Percentiles rank a stretch among this genome's conserved stretches.
These are phyloP conservation scores for Orientallactaga bullata DNA, from an alignment of 2,113 vertebrate genomes.

Conservation along the genomic window DNA sequence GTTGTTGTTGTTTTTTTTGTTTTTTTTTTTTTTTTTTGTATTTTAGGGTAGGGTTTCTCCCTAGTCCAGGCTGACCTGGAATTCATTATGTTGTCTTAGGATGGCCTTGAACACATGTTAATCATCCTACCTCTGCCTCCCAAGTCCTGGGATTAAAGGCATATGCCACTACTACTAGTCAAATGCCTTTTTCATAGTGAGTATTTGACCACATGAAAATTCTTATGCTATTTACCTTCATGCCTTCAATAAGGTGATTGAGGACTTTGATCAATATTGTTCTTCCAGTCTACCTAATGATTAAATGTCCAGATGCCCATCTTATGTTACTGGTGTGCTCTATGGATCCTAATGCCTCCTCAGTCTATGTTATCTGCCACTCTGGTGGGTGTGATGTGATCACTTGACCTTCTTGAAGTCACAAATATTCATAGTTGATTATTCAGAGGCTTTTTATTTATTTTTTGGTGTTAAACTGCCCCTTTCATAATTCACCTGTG, in stretches of 20 bases:
- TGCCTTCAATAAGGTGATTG: not conserved
- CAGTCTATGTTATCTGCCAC: not conserved
- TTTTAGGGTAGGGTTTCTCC: too few relatives aligned
- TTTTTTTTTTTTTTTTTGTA: too few relatives aligned
- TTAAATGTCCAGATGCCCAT: not conserved
- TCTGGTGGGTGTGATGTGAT: not conserved
- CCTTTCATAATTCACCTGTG: not conserved
- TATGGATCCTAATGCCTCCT: not conserved
- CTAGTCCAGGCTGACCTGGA: too few relatives aligned
- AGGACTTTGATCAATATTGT: not conserved
- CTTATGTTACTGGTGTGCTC: not conserved
- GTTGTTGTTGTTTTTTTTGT: too few relatives aligned
- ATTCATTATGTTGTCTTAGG: too few relatives aligned
- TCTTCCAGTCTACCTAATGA: not conserved
- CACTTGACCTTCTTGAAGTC: not conserved
- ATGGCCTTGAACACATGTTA: too few relatives aligned
- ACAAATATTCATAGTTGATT: too few relatives aligned
- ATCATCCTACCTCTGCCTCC: too few relatives aligned
- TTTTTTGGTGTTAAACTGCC: not conserved
- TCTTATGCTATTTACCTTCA: not conserved
- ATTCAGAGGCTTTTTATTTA: not conserved
- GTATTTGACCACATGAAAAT: not conserved
- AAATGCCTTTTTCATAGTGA: not conserved
- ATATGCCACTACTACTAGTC: not conserved
- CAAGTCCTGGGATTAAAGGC: too few relatives aligned